Evolutionary conservation across 2,888 invertebrate species (phyloP), one percentile per base, ranked within the genome.

Genomic region (Machimus rusticus): DNA sequence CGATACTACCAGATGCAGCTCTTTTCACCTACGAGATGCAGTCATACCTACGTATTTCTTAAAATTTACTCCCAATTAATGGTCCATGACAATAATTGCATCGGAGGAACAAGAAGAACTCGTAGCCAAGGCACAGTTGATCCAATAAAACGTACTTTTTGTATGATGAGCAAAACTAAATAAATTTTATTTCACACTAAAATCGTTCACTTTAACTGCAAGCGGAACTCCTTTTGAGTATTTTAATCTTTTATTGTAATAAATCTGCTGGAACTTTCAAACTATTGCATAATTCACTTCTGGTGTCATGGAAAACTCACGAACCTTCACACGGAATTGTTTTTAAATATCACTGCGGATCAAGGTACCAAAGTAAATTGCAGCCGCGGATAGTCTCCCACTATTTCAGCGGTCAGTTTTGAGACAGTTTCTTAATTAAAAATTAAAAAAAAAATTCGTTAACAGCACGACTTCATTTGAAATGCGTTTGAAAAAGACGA

Each of bases 401-500:
- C 79, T 39, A 66, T 57, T 82, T 14, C 5, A 46, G 23, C 82
- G 66, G 57, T 82, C 57, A 57, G 23, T 82, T 57, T 82, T 66
- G n/a, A 19, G 46, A 57, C 16, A 66, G 66, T 84, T 39, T 46
- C 39, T 66, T 66, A 66, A 37, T 37, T 19, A 84, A 82, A 19
- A 66, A 34, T 28, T 5, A 81, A 81, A 43, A 34, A 2, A n/a
- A n/a, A n/a, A n/a, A n/a, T n/a, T 78, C 84, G 86, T 85, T 88
- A 88, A 86, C 89, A 88, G 89, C 88, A 88, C 88, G 89, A 88
- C 87, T 88, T 89, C 89, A 88, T 89, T 89, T 89, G 89, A 89
- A 89, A 89, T 89, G 88, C 89, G 87, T 89, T 89, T 89, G 89
- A 89, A 89, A 88, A 89, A 88, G 89, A 89, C 89, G 89, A 89